Conservation (phyloP, 2,113 vertebrate genomes). For the Varanus salvator region DNA sequence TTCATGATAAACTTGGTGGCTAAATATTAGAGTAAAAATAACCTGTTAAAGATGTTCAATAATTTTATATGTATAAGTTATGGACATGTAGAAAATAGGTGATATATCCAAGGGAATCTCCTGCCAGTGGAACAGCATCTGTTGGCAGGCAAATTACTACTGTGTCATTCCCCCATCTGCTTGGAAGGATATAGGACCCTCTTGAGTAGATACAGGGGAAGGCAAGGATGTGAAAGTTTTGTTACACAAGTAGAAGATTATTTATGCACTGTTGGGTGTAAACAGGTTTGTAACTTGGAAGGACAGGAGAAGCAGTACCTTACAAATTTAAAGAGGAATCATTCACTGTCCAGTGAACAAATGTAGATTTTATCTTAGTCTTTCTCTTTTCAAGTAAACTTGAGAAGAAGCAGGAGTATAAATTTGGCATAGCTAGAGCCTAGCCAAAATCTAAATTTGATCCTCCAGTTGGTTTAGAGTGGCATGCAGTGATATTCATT, state of each 20-base stretch:
- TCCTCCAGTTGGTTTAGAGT: not conserved
- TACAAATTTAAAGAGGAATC: not conserved
- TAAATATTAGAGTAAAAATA: conserved; percentile 7
- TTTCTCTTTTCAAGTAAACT: not conserved
- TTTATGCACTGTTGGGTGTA: not conserved
- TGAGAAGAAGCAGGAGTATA: not conserved
- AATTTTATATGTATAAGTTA: not conserved
- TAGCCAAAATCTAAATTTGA: not conserved
- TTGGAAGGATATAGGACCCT: not conserved
- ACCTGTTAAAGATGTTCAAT: not conserved
- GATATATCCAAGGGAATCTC: not conserved
- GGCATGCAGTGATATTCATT: not conserved
- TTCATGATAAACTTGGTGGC: conserved; percentile 35
- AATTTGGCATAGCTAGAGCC: not conserved
- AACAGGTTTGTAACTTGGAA: not conserved
- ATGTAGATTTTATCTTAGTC: not conserved
- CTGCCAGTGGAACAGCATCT: not conserved
- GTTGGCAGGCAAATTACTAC: not conserved
- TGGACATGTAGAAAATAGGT: not conserved
- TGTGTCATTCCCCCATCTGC: not conserved
- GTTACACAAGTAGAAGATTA: not conserved
- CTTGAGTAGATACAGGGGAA: not conserved
- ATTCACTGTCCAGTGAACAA: not conserved
- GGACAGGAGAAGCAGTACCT: not conserved
- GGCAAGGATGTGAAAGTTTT: not conserved